Evolutionary conservation across 2,888 invertebrate genomes (phyloP).

Genomic region (Nephrotoma appendiculata): DNA sequence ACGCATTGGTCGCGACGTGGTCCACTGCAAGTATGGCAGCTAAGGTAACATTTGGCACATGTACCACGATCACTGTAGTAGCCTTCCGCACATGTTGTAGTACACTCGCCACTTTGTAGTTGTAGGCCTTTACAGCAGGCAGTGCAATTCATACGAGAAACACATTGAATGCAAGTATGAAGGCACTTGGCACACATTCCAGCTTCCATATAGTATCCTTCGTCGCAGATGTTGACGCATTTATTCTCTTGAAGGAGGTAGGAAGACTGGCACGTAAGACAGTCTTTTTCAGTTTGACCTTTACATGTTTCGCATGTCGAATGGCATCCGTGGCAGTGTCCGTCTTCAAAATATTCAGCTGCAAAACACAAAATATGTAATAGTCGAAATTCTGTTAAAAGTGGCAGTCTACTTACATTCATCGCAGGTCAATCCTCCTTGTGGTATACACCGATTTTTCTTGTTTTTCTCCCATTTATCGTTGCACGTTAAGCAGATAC

Average conservation of each 20-base stretch:
- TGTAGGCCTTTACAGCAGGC: slow-evolving; percentile 60
- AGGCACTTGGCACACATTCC: slow-evolving; percentile 65
- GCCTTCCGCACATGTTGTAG: slow-evolving; percentile 60
- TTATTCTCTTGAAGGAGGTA: slow-evolving; percentile 54
- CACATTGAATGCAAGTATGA: slow-evolving; percentile 64
- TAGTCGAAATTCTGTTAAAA: slow-evolving; percentile 1
- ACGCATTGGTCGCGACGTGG: slow-evolving; percentile 75
- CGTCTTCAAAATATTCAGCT: slow-evolving; percentile 61
- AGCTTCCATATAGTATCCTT: slow-evolving; percentile 57
- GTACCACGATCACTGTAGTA: slow-evolving; percentile 76
- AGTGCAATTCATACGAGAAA: slow-evolving; percentile 66
- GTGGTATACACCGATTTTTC: slow-evolving; percentile 58
- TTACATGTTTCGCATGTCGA: slow-evolving; percentile 71
- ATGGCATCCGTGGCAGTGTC: slow-evolving; percentile 59
- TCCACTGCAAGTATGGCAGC: slow-evolving; percentile 74
- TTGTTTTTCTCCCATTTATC: slow-evolving; percentile 60
- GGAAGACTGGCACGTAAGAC: slow-evolving; percentile 60
- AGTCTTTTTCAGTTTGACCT: slow-evolving; percentile 55
- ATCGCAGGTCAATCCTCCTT: slow-evolving; percentile 53
- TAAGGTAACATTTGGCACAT: slow-evolving; percentile 70
- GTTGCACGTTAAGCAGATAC: slow-evolving; percentile 58
- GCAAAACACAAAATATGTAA: slow-evolving; percentile 16
- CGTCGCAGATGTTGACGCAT: slow-evolving; percentile 63
- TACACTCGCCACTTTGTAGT: slow-evolving; percentile 70
- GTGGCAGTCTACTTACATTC: slow-evolving; percentile 37